Conservation (phyloP, 2,888 invertebrate species). For the Xestia rhomboidea region DNA sequence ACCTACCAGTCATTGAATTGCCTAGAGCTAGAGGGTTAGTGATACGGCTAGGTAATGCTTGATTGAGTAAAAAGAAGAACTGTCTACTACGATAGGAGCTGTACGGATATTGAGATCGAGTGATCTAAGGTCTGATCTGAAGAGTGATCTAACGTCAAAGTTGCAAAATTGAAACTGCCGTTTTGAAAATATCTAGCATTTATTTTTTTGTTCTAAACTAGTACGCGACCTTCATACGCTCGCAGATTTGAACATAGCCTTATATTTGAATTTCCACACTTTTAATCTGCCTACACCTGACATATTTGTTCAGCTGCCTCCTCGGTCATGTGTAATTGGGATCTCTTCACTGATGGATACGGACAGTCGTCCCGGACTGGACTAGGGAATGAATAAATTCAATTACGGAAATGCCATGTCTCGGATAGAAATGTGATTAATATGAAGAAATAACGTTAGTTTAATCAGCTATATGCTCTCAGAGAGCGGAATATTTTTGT, state of each 20-base stretch:
- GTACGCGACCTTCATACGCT: neutral
- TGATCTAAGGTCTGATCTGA: too few species aligned
- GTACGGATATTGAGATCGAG: neutral
- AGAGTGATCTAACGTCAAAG: neutral
- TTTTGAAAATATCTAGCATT: neutral
- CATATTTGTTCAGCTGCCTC: constrained; percentile 33
- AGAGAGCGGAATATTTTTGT: neutral
- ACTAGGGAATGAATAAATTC: constrained; percentile 16
- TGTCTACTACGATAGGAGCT: neutral
- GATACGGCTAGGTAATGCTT: neutral
- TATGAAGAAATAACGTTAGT: neutral
- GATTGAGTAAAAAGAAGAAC: neutral
- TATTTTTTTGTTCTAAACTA: neutral
- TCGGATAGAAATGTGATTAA: constrained; percentile 17
- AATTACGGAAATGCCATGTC: constrained; percentile 16
- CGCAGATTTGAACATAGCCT: neutral
- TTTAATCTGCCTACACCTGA: constrained; percentile 10
- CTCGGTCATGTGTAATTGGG: constrained; percentile 37
- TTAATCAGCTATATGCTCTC: neutral
- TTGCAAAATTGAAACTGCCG: neutral
- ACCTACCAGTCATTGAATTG: neutral
- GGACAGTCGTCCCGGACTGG: neutral
- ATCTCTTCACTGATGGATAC: constrained; percentile 17
- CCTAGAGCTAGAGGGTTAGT: neutral
- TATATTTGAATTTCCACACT: neutral